These are phyloP conservation scores for Tyria jacobaeae DNA, from an alignment of 2,888 invertebrate genomes.

Conservation along the genomic window DNA sequence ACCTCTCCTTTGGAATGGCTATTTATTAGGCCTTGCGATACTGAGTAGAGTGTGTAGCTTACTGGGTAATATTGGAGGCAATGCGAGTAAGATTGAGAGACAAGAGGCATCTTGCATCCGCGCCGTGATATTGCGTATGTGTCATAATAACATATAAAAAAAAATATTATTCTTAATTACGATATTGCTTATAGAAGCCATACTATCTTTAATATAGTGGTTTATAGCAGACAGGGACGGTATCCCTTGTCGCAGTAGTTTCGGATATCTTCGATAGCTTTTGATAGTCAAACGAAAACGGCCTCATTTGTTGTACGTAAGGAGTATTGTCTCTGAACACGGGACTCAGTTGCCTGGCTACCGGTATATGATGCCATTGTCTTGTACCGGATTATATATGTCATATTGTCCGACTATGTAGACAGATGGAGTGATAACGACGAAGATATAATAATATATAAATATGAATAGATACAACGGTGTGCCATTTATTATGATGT, in stretches of 20 bases:
- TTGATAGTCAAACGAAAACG: neutral
- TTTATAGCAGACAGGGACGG: neutral
- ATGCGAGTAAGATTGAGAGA: too few species aligned
- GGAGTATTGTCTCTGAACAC: neutral
- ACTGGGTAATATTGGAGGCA: too few species aligned
- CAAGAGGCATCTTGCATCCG: too few species aligned
- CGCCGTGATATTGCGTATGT: too few species aligned
- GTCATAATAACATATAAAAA: too few species aligned
- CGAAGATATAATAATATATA: too few species aligned
- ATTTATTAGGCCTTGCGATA: too few species aligned
- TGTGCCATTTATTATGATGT: too few species aligned
- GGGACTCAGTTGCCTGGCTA: neutral
- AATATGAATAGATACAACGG: too few species aligned
- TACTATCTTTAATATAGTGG: neutral
- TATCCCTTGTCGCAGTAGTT: neutral
- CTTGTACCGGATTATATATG: neutral
- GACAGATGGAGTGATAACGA: neutral
- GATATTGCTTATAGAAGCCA: neutral
- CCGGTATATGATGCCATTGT: neutral
- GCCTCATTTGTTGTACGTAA: neutral
- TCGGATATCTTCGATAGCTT: neutral
- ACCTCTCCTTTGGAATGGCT: too few species aligned
- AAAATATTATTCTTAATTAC: too few species aligned
- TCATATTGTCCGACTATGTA: neutral
- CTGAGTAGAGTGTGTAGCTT: too few species aligned